Evolutionary conservation across 2,113 vertebrate genomes (phyloP).

Genomic region (Lathamus discolor): DNA sequence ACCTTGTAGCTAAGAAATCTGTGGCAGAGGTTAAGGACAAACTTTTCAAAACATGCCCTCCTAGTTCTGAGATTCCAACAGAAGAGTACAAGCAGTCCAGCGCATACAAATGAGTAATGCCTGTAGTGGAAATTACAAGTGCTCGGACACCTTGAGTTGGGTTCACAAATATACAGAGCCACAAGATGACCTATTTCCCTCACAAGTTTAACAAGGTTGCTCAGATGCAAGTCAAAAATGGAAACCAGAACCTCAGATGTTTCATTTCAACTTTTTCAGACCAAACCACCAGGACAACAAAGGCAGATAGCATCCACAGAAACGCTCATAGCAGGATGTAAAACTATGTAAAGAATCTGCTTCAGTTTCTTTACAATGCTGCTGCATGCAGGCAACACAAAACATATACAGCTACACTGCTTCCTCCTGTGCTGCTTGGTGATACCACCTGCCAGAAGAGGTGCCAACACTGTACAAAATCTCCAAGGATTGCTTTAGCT

Average conservation of each 20-base stretch:
- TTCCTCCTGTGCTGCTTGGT: not conserved
- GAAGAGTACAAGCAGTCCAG: not conserved
- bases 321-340: not conserved
- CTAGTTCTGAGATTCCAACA: not conserved
- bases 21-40: not conserved
- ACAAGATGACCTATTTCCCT: not conserved
- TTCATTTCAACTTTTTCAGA: not conserved
- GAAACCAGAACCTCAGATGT: not conserved
- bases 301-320: not conserved
- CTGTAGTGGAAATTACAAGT: not conserved
- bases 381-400: not conserved
- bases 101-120: not conserved
- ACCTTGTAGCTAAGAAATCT: not conserved
- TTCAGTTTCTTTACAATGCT: not conserved
- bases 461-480: not conserved
- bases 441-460: fast-evolving
- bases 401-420: fast-evolving
- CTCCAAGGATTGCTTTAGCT: not conserved
- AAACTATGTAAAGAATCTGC: not conserved
- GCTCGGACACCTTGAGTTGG: not conserved
- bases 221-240: not conserved
- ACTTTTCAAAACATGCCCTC: not conserved
- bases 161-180: not conserved
- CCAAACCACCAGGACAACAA: not conserved
- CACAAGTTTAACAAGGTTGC: not conserved